These are phyloP conservation scores for Diaprepes abbreviatus DNA, from an alignment of 2,888 invertebrate species.

Conservation along the genomic window DNA sequence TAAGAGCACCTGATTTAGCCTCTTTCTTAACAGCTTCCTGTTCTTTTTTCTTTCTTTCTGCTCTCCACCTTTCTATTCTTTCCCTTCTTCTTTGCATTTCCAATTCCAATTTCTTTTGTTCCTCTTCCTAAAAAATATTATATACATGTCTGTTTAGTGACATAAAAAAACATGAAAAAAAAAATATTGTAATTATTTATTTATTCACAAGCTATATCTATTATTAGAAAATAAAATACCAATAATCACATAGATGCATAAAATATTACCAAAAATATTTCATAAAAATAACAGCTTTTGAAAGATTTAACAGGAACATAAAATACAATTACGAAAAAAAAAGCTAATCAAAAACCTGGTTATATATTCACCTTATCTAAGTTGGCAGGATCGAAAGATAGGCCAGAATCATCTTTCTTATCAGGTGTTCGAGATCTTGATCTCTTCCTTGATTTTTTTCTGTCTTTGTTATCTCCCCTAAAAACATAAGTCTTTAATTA, in stretches of 20 bases:
- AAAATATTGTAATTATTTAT: too few species aligned
- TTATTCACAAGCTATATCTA: too few species aligned
- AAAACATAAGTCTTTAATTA: conserved; percentile 57
- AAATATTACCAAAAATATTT: too few species aligned
- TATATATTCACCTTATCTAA: conserved; percentile 80
- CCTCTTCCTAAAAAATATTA: conserved; percentile 79
- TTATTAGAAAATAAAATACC: too few species aligned
- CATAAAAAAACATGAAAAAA: too few species aligned
- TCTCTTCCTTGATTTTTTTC: conserved; percentile 67
- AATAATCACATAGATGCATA: too few species aligned
- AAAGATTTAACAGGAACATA: too few species aligned
- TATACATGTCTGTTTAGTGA: too few species aligned
- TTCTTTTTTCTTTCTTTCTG: conserved; percentile 91
- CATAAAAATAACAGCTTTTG: too few species aligned
- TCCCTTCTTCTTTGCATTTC: conserved; percentile 98
- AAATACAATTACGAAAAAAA: too few species aligned
- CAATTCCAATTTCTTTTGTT: conserved; percentile 88
- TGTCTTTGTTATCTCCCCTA: conserved; percentile 77
- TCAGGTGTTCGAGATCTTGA: conserved; percentile 65
- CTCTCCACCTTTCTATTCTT: conserved; percentile 95
- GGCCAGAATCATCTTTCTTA: conserved; percentile 70
- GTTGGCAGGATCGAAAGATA: conserved; percentile 80
- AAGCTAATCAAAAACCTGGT: too few species aligned
- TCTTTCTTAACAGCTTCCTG: conserved; percentile 85
- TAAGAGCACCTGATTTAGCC: conserved; percentile 75